Evolutionary conservation across 2,888 invertebrate genomes (phyloP).

Genomic region (Teleogryllus oceanicus): DNA sequence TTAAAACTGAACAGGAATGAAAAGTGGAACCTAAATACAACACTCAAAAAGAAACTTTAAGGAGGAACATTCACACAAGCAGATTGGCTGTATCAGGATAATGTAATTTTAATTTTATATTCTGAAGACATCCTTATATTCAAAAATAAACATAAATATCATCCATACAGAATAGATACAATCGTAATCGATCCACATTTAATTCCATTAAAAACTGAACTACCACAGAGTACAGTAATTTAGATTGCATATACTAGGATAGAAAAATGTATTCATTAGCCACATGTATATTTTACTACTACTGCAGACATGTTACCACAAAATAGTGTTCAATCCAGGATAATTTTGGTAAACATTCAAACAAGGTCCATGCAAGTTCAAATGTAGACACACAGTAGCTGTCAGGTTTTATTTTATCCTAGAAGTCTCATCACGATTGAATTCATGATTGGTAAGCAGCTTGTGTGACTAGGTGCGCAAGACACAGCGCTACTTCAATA

Average conservation of each 20-base stretch:
- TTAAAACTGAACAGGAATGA: neutral
- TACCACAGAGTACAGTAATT: neutral
- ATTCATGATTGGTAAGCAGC: too few relatives aligned
- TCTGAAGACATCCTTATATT: neutral
- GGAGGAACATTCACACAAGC: neutral
- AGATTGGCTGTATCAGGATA: neutral
- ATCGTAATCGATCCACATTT: neutral
- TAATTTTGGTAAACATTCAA: too few relatives aligned
- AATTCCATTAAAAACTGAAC: constrained; percentile 4
- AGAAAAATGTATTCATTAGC: too few relatives aligned
- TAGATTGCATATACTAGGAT: too few relatives aligned
- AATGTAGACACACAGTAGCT: neutral
- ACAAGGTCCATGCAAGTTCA: too few relatives aligned
- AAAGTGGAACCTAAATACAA: neutral
- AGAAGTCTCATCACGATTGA: too few relatives aligned
- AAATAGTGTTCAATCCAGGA: neutral
- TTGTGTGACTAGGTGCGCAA: too few relatives aligned
- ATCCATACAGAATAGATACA: neutral
- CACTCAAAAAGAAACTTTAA: neutral
- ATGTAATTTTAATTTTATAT: neutral
- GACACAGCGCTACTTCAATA: too few relatives aligned
- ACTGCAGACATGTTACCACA: neutral
- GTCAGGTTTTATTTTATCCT: neutral
- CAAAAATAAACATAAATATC: neutral
- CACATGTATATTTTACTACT: too few relatives aligned